Base-by-base conservation (phyloP, 2,113 vertebrate genomes). In the Hyperoodon ampullatus region DNA sequence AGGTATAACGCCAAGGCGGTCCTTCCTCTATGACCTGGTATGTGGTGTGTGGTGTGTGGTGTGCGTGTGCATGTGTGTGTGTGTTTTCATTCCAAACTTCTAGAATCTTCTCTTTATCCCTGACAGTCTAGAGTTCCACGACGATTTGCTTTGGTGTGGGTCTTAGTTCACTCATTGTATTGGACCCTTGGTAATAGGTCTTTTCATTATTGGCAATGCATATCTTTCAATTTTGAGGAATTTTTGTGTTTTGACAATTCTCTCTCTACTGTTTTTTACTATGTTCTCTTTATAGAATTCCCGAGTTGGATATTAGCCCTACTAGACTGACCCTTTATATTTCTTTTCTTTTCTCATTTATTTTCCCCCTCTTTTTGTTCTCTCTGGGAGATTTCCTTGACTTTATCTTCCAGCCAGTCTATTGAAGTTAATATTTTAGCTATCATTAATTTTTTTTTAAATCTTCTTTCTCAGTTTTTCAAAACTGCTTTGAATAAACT, bases 351-450 rank as follows among this genome's bases (percentile, higher is more conserved):
- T 85, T 35, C 71, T 68, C 28, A 44, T 26, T 80, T 66, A 44
- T 74, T 78, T 77, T 71, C 16, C 11, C 47, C n/a, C 7, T 82
- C 60, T 93, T 93, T 87, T 87, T 61, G 82, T 70, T 94, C 50
- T 71, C 33, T 90, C 33, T 44, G 15, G 30, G 66, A 77, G 39
- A 83, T 30, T 87, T 71, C 75, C 84, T 93, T 11, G 5, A 66
- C 42, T 82, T 82, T 88, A 90, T 83, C 55, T 39, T 92, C 47
- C 23, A 77, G 74, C 2, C 24, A 87, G n/a, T 78, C 39, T 83
- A 82, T 11, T 65, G 39, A 92, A 89, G 71, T 89, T 82, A 92
- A 90, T 66, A 96, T 68, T 95, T 87, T 90, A 61, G 28, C 72
- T 83, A 83, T 66, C 26, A 13, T 65, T 60, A 90, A 72, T 70